phyloP scores from a whole-genome alignment of 2,888 invertebrate species.

The Scaptomyza cyrtandrae region DNA sequence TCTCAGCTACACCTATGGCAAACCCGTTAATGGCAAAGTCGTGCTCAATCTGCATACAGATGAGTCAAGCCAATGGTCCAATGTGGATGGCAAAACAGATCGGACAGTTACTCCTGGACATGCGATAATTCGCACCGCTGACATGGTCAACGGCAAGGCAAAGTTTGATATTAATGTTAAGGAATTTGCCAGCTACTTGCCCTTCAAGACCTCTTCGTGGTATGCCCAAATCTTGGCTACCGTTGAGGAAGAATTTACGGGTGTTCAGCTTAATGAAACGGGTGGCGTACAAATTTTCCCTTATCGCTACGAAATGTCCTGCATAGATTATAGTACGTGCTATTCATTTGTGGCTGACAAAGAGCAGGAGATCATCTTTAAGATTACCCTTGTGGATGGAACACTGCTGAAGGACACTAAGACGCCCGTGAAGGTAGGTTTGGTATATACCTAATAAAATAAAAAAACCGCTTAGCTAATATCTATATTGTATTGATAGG shows the following conservation, averaged over 20 bases:
- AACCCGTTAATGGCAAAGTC: slow-evolving; percentile 94
- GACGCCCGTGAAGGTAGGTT: slow-evolving; percentile 85
- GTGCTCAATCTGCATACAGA: slow-evolving; percentile 91
- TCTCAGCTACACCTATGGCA: slow-evolving; percentile 89
- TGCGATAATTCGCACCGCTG: slow-evolving; percentile 59
- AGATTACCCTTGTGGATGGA: slow-evolving; percentile 89
- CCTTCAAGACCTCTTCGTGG: slow-evolving; percentile 44
- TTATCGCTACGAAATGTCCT: slow-evolving; percentile 90
- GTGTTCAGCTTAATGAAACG: slow-evolving; percentile 91
- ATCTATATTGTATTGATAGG: slow-evolving; percentile 23
- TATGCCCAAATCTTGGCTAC: slow-evolving; percentile 89
- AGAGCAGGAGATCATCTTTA: slow-evolving; percentile 92
- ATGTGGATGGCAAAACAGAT: slow-evolving; percentile 25
- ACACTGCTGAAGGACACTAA: slow-evolving; percentile 87
- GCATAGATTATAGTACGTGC: slow-evolving; percentile 89
- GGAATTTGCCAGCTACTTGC: slow-evolving; percentile 67
- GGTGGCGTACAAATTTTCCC: slow-evolving; percentile 90
- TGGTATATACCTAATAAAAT: not conserved
- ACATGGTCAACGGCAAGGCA: slow-evolving; percentile 81
- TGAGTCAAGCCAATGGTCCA: slow-evolving; percentile 81
- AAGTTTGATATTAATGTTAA: slow-evolving; percentile 79
- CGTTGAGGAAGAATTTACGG: slow-evolving; percentile 94
- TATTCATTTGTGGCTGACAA: slow-evolving; percentile 96
- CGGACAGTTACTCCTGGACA: slow-evolving; percentile 54
- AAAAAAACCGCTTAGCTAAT: not conserved